A percentile compares a stretch with the other conserved stretches of the same genome.
Evolutionary conservation across 2,888 invertebrate species (phyloP).

Genomic region (Drosophila prolongata): DNA sequence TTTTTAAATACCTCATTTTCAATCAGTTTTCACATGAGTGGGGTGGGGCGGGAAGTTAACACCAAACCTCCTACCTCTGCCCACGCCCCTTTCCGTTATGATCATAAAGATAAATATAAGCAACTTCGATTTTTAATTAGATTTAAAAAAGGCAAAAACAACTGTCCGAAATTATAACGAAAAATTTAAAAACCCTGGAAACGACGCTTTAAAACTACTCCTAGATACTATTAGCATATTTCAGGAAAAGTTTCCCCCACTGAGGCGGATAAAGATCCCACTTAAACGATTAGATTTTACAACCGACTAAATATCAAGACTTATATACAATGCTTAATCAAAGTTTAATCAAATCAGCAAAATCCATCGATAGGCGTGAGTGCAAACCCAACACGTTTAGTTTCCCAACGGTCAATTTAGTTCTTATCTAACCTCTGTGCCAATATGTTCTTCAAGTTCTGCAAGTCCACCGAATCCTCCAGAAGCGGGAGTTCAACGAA

Average conservation of each 20-base stretch:
- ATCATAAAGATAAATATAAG: no score
- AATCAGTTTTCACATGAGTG: no score
- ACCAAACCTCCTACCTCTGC: no score
- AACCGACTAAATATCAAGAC: conserved; percentile 1
- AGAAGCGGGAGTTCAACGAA: neutral
- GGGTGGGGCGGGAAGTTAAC: no score
- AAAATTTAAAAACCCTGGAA: no score
- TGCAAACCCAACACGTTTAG: neutral
- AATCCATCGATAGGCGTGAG: conserved; percentile 13
- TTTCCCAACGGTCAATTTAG: conserved; percentile 17
- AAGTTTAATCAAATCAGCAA: conserved; percentile 20
- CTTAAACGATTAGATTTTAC: conserved; percentile 1
- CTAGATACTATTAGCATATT: neutral
- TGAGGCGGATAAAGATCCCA: neutral
- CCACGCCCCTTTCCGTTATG: no score
- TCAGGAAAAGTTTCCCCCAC: neutral
- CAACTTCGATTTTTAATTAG: no score
- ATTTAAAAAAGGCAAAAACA: no score
- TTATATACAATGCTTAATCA: conserved; percentile 19
- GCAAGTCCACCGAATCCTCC: neutral
- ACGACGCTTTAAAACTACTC: no score
- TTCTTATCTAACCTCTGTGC: conserved; percentile 1
- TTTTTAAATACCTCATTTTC: no score
- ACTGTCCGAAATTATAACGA: no score
- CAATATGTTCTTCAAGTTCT: conserved; percentile 14